Percentiles rank a stretch among this genome's conserved stretches.
These are phyloP conservation scores for Chaetophractus vellerosus DNA, from an alignment of 2,797 vertebrate species.

Conservation along the genomic window DNA sequence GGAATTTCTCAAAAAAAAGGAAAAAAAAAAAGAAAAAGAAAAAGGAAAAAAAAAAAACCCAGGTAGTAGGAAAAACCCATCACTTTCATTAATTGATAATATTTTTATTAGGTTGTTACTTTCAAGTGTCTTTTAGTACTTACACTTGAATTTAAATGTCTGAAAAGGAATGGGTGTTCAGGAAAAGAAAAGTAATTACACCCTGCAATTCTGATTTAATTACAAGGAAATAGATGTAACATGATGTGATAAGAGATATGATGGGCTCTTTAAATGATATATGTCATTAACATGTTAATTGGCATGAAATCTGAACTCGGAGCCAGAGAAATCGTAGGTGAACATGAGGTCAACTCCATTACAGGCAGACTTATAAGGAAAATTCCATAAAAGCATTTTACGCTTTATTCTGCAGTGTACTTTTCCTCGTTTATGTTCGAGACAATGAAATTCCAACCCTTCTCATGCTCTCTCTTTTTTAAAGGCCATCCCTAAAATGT, in stretches of 20 bases:
- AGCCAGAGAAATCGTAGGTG: slow-evolving; percentile 84
- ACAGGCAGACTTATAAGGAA: slow-evolving; percentile 65
- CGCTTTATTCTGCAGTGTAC: slow-evolving; percentile 65
- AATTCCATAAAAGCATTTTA: slow-evolving; percentile 72
- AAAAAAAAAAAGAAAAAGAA: slow-evolving; percentile 49
- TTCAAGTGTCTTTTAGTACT: slow-evolving; percentile 76
- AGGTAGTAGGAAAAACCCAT: slow-evolving; percentile 34
- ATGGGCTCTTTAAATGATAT: slow-evolving; percentile 86
- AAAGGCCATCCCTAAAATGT: neutral
- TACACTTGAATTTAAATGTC: slow-evolving; percentile 83
- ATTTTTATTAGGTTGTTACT: slow-evolving; percentile 84
- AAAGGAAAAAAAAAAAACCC: slow-evolving; percentile 43
- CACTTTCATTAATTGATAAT: slow-evolving; percentile 78
- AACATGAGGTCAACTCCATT: slow-evolving; percentile 79
- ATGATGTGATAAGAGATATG: slow-evolving; percentile 84
- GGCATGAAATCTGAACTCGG: slow-evolving; percentile 83
- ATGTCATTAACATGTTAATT: slow-evolving; percentile 87
- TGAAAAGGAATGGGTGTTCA: slow-evolving; percentile 72
- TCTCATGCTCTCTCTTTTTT: neutral
- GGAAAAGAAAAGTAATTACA: slow-evolving; percentile 84
- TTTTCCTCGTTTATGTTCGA: neutral
- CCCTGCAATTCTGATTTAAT: slow-evolving; percentile 80
- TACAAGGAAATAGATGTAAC: slow-evolving; percentile 79
- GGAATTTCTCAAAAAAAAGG: slow-evolving; percentile 46
- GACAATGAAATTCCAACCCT: slow-evolving; percentile 65